Evolutionary conservation across 2,797 vertebrate species (phyloP).

Genomic region (Myotis myotis): DNA sequence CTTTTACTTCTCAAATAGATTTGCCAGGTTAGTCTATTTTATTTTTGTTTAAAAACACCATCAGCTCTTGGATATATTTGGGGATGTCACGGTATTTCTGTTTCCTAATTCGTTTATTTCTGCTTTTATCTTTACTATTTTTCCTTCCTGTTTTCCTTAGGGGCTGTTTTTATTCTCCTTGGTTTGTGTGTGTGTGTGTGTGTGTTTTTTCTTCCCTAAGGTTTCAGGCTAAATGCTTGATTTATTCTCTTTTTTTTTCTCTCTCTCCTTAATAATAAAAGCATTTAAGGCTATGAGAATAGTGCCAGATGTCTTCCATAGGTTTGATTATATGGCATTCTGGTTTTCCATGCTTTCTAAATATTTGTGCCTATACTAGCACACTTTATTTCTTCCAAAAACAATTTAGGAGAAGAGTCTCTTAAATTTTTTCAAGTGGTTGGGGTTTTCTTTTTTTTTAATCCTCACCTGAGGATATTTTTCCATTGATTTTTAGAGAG

Average conservation of each 20-base stretch:
- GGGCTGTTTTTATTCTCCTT: neutral
- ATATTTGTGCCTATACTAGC: slow-evolving; percentile 5
- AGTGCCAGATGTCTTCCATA: slow-evolving; percentile 33
- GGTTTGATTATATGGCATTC: slow-evolving; percentile 15
- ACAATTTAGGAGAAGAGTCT: neutral
- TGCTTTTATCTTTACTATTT: slow-evolving; percentile 44
- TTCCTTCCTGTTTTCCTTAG: slow-evolving; percentile 13
- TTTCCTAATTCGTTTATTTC: slow-evolving; percentile 63
- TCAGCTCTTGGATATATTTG: slow-evolving; percentile 35
- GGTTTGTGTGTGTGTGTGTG: neutral
- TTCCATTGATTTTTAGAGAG: no score
- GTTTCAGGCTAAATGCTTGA: slow-evolving; percentile 28
- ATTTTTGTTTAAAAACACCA: slow-evolving; percentile 59
- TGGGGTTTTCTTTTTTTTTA: neutral
- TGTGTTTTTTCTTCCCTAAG: neutral
- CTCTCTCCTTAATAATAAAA: slow-evolving; percentile 59
- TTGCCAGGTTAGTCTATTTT: slow-evolving; percentile 42
- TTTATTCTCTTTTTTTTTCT: slow-evolving; percentile 42
- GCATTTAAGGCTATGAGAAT: slow-evolving; percentile 41
- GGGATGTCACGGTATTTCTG: slow-evolving; percentile 48
- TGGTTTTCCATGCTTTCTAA: slow-evolving; percentile 29
- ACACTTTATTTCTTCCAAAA: neutral
- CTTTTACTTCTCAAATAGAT: slow-evolving; percentile 37
- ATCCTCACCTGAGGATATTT: no score
- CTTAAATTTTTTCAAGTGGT: neutral